These are phyloP conservation scores for Meleagris gallopavo DNA, from an alignment of 2,113 vertebrate species.

Conservation along the genomic window DNA sequence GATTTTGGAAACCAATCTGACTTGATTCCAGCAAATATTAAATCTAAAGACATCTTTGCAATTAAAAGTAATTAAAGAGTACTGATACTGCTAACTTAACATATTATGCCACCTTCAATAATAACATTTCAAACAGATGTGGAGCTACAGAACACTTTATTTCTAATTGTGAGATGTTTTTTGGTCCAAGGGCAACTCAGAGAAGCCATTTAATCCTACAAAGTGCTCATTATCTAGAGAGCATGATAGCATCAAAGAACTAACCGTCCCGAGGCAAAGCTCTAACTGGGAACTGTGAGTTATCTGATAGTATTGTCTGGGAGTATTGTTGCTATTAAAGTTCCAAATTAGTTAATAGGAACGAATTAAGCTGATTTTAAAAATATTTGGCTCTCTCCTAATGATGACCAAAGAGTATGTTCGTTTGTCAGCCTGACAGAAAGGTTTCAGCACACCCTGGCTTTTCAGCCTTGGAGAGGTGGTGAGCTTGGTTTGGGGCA, in stretches of 20 bases:
- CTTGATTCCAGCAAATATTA: conserved; percentile 52
- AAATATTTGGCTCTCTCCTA: background rate
- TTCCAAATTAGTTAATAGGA: conserved; percentile 58
- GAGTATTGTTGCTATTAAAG: conserved; percentile 35
- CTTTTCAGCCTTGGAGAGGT: background rate
- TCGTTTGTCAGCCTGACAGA: background rate
- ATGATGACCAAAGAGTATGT: background rate
- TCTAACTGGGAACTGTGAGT: background rate
- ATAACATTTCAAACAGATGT: conserved; percentile 29
- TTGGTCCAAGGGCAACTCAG: conserved; percentile 50
- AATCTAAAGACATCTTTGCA: conserved; percentile 7
- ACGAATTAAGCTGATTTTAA: conserved; percentile 14
- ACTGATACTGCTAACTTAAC: background rate
- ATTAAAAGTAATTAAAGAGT: conserved; percentile 30
- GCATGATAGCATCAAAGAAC: conserved; percentile 68
- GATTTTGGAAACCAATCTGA: conserved; percentile 39
- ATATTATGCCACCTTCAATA: conserved; percentile 43
- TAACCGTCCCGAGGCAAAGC: conserved; percentile 50
- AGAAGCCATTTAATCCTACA: conserved; percentile 61
- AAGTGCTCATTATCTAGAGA: conserved; percentile 64
- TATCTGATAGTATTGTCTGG: conserved; percentile 28
- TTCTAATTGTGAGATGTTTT: conserved; percentile 36
- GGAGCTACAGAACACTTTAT: conserved; percentile 39
- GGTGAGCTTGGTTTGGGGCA: background rate
- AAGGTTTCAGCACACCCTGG: background rate